Percentiles rank a stretch among this genome's conserved stretches.
Conservation (phyloP, 2,888 invertebrate genomes). For the Octodonta nipae region DNA sequence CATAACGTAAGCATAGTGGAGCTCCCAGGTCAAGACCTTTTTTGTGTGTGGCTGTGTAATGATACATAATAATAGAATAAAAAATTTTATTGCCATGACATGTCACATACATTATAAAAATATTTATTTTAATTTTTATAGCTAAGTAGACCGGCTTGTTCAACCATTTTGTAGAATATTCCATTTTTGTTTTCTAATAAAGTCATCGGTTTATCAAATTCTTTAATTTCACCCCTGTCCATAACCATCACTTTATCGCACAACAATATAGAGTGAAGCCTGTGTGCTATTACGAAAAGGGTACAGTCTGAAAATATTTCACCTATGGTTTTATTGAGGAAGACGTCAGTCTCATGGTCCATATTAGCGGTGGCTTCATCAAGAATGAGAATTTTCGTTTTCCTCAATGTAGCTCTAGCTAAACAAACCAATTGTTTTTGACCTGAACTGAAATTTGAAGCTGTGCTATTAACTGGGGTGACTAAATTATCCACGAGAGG, state of each 20-base stretch:
- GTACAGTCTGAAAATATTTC: slow-evolving; percentile 40
- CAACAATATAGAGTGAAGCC: slow-evolving; percentile 41
- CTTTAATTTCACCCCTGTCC: slow-evolving; percentile 34
- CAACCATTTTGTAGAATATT: slow-evolving; percentile 50
- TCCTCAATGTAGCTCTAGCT: slow-evolving; percentile 38
- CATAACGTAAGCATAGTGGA: too few relatives aligned
- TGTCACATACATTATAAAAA: too few relatives aligned
- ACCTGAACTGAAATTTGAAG: slow-evolving; percentile 18
- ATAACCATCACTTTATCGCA: slow-evolving; percentile 41
- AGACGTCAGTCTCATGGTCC: slow-evolving; percentile 62
- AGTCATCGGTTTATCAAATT: slow-evolving; percentile 17
- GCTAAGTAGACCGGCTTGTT: slow-evolving; percentile 50
- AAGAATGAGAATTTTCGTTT: slow-evolving; percentile 37
- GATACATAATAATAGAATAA: too few relatives aligned
- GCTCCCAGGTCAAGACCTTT: too few relatives aligned
- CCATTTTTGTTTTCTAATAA: slow-evolving; percentile 45
- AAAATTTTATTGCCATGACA: too few relatives aligned
- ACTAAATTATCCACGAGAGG: slow-evolving; percentile 46
- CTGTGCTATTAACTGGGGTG: slow-evolving; percentile 19
- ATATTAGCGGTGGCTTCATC: slow-evolving; percentile 58
- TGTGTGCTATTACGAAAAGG: slow-evolving; percentile 37
- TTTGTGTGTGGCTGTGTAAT: too few relatives aligned
- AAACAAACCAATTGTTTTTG: slow-evolving; percentile 43
- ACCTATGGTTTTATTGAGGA: slow-evolving; percentile 51
- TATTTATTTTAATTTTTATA: too few relatives aligned